Conservation (phyloP, 1,140 invertebrate species). For the Triops longicaudatus region DNA sequence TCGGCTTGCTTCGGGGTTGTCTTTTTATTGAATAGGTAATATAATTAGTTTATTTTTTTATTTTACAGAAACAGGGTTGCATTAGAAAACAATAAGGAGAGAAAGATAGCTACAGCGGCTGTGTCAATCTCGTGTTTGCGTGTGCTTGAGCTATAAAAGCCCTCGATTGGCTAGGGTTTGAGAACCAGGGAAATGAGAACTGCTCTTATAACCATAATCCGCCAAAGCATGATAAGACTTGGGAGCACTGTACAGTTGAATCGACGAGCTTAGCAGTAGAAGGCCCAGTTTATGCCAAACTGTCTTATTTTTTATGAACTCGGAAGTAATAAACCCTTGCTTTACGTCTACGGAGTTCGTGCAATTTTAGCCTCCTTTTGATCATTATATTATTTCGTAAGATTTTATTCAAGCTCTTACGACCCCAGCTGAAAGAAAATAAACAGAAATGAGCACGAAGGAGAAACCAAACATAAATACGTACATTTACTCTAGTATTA, state of each 20-base stretch:
- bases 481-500: no score
- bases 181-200: not conserved
- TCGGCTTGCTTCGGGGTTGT: not conserved
- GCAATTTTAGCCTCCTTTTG: not conserved
- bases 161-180: not conserved
- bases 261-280: not conserved
- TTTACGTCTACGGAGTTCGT: not conserved
- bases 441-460: not conserved
- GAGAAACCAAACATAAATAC: no score
- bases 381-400: not conserved
- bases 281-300: not conserved
- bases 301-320: not conserved
- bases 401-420: not conserved
- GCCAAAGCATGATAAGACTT: not conserved
- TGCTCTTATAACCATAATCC: constrained; percentile 2
- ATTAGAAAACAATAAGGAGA: not conserved
- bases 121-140: constrained; percentile 2
- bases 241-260: not conserved
- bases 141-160: constrained; percentile 11
- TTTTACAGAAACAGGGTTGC: not conserved
- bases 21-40: not conserved
- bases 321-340: not conserved
- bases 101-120: not conserved
- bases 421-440: not conserved
- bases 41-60: not conserved